Percentiles rank a stretch among this genome's conserved stretches.
Conservation (phyloP, 1,140 invertebrate genomes). For the Lasioglossum albipes region DNA sequence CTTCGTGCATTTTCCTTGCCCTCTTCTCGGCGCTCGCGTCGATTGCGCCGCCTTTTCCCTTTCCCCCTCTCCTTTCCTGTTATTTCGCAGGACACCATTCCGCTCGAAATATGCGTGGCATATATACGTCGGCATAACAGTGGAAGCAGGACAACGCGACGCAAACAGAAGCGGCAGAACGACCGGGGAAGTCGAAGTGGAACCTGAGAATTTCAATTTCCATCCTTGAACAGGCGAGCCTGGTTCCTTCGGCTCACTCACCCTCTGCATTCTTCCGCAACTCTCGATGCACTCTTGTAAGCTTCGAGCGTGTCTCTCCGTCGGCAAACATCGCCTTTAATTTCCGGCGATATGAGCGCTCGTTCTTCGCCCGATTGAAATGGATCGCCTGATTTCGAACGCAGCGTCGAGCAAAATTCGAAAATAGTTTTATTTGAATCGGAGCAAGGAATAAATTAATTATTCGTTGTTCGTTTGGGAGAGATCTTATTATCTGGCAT, state of each 20-base stretch:
- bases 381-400: neutral
- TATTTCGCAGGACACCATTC: neutral
- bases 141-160: neutral
- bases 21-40: neutral
- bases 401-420: too few relatives aligned
- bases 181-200: constrained; percentile 3
- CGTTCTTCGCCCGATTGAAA: neutral
- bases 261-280: neutral
- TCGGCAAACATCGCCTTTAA: neutral
- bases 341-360: neutral
- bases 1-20: neutral
- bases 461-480: too few relatives aligned
- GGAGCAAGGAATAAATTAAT: too few relatives aligned
- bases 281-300: neutral
- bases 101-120: neutral
- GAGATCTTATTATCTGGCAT: too few relatives aligned
- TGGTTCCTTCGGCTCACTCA: constrained; percentile 11
- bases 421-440: too few relatives aligned
- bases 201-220: constrained; percentile 58
- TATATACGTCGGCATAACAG: neutral
- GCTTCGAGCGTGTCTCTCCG: neutral
- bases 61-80: neutral
- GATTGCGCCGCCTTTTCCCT: neutral
- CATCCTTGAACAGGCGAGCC: constrained; percentile 16
- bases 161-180: constrained; percentile 25